phyloP scores from a whole-genome alignment of 2,113 vertebrate genomes.

The Pseudonaja textilis region DNA sequence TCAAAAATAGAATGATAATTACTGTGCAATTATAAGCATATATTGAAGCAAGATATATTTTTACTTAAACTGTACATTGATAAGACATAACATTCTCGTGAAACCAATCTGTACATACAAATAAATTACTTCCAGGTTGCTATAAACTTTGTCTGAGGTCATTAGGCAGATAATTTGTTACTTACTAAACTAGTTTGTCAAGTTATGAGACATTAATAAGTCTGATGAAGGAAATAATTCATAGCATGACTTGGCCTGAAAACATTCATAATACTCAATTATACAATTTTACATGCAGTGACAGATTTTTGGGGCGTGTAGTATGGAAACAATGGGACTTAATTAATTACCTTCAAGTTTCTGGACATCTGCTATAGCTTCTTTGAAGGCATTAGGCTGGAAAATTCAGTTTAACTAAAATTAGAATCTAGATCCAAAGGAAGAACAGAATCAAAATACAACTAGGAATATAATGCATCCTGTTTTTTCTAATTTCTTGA shows the following conservation, averaged over 20 bases:
- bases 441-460: slow-evolving; percentile 55
- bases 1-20: neutral
- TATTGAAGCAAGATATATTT: slow-evolving; percentile 18
- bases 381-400: slow-evolving; percentile 68
- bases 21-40: slow-evolving; percentile 27
- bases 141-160: slow-evolving; percentile 72
- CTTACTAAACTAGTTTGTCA: slow-evolving; percentile 74
- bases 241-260: slow-evolving; percentile 72
- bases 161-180: slow-evolving; percentile 77
- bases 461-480: slow-evolving; percentile 32
- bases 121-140: slow-evolving; percentile 61
- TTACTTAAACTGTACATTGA: slow-evolving; percentile 24
- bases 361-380: slow-evolving; percentile 70
- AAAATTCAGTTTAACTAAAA: slow-evolving; percentile 71
- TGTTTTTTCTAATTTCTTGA: slow-evolving; percentile 32
- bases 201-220: slow-evolving; percentile 77
- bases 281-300: slow-evolving; percentile 74
- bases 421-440: slow-evolving; percentile 66
- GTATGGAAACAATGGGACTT: slow-evolving; percentile 70
- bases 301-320: slow-evolving; percentile 77
- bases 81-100: slow-evolving; percentile 37
- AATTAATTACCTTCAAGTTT: slow-evolving; percentile 76
- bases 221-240: slow-evolving; percentile 79
- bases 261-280: slow-evolving; percentile 76
- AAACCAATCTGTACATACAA: slow-evolving; percentile 45